Evolutionary conservation across 1,140 invertebrate species (phyloP), one percentile per base, ranked within the genome.

Genomic region (Drosophila saltans): DNA sequence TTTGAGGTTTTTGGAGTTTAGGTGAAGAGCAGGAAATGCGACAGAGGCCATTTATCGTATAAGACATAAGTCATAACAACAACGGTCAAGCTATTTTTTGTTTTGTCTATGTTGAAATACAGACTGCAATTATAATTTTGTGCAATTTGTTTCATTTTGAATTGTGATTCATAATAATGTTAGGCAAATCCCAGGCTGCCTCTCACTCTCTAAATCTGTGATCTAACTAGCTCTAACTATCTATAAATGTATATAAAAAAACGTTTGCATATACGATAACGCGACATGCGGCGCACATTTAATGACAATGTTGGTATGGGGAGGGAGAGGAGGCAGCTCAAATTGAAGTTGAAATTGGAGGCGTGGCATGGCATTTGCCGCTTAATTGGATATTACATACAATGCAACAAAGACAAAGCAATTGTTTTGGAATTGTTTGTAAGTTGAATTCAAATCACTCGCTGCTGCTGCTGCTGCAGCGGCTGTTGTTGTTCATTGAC

Each of bases 361-460:
- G 57, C 57, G 57, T 59, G 73, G 76, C 68, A 61, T 75, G 72
- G 39, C 76, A 62, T 58, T 78, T 73, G 61, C 70, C 72, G 2
- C 45, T 76, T 79, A 76, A 79, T 76, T 76, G 76, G 73, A 52
- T 75, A 79, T 79, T 79, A 79, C 76, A 69, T 72, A 76, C 69
- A 69, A 41, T 62, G 30, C 39, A 60, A 56, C 58, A 72, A 66
- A 43, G 45, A 36, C 33, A 36, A 36, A 36, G 45, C 61, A 75
- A 75, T 75, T 71, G 76, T 62, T 41, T 26, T 26, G 24, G 21
- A 65, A 65, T 55, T 48, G 62, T 52, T 33, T 45, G 57, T 10
- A 26, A 52, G 69, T 48, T 41, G 66, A 62, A 74, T 67, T 66
- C 40, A n/a, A 28, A 33, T 45, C 39, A 39, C 45, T 52, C 24